Conservation (phyloP, 2,888 invertebrate genomes). For the Onchidella celtica region DNA sequence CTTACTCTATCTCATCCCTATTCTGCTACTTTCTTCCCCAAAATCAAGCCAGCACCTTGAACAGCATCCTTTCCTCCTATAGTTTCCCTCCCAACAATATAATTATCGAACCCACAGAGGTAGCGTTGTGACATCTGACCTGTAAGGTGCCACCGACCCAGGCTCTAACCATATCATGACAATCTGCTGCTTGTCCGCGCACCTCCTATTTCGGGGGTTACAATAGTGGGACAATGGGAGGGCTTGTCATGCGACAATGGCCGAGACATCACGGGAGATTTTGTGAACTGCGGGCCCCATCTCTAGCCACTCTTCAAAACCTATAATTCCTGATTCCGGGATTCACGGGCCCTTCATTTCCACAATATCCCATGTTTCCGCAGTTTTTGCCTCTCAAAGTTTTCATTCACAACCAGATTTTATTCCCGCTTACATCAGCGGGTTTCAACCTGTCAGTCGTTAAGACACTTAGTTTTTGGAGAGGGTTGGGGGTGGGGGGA, state of each 20-base stretch:
- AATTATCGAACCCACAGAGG: too few species aligned
- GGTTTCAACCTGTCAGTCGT: too few species aligned
- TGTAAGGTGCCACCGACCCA: not conserved
- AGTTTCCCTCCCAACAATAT: too few species aligned
- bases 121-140: conserved; percentile 18
- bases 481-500: too few species aligned
- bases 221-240: not conserved
- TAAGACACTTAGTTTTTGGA: too few species aligned
- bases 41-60: too few species aligned
- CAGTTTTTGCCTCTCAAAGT: not conserved
- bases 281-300: not conserved
- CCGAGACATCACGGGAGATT: not conserved
- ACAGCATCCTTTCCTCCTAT: too few species aligned
- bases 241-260: conserved; percentile 12
- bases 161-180: not conserved
- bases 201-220: not conserved
- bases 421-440: not conserved
- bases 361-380: not conserved
- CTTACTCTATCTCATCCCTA: too few species aligned
- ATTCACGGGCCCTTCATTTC: not conserved
- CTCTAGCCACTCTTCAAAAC: not conserved
- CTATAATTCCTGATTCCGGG: conserved; percentile 5
- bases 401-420: not conserved
- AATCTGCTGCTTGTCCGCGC: conserved; percentile 5
- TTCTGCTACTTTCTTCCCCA: too few species aligned